These are phyloP conservation scores for Mythimna lalbum DNA, from an alignment of 2,888 invertebrate genomes.

Conservation along the genomic window DNA sequence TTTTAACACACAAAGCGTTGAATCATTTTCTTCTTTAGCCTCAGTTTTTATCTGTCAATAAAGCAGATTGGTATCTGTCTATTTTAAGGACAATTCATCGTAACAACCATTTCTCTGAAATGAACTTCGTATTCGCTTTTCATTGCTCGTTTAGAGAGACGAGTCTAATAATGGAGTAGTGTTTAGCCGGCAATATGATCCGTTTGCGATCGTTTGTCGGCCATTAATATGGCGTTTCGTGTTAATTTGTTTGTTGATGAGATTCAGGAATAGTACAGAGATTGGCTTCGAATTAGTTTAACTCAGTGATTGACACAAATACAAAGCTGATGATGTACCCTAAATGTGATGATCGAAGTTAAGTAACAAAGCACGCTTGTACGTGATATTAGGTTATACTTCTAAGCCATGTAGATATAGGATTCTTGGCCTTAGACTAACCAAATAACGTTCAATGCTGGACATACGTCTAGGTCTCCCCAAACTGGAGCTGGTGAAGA, in stretches of 20 bases:
- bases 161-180: slow-evolving; percentile 42
- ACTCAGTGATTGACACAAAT: slow-evolving; percentile 12
- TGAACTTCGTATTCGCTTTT: slow-evolving; percentile 42
- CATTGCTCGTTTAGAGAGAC: slow-evolving; percentile 43
- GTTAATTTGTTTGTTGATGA: slow-evolving; percentile 43
- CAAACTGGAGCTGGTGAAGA: too few species aligned
- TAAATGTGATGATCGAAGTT: background rate
- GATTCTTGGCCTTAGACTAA: background rate
- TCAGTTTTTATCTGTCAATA: slow-evolving; percentile 70
- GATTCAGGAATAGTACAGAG: slow-evolving; percentile 26
- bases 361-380: background rate
- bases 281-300: slow-evolving; percentile 24
- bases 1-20: slow-evolving; percentile 65
- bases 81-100: slow-evolving; percentile 61
- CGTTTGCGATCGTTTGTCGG: slow-evolving; percentile 24
- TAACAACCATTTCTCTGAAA: slow-evolving; percentile 56
- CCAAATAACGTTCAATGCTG: background rate
- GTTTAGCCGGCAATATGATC: slow-evolving; percentile 35
- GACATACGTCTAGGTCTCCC: background rate
- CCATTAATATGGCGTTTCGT: slow-evolving; percentile 40
- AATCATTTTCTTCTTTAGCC: slow-evolving; percentile 75
- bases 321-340: background rate
- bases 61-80: slow-evolving; percentile 47
- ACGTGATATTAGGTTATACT: too few species aligned
- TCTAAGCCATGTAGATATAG: too few species aligned